Conservation (phyloP, 2,797 vertebrate genomes). For the Xenops minutus region DNA sequence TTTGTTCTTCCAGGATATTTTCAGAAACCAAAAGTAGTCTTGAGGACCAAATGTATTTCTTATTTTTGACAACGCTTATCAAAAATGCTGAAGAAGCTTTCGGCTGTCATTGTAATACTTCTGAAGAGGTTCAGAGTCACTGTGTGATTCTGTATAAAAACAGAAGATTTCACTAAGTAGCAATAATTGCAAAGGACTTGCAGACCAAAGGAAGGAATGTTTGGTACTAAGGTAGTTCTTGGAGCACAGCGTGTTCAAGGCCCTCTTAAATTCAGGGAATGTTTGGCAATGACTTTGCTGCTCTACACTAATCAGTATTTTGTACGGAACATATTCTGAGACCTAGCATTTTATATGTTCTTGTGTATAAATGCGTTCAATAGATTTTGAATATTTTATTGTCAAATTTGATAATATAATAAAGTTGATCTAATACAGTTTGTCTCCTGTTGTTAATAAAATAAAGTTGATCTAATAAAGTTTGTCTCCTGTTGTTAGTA, state of each 20-base stretch:
- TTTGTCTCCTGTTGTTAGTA: neutral
- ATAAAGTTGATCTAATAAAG: conserved; percentile 66
- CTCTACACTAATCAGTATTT: conserved; percentile 70
- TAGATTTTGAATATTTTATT: conserved; percentile 62
- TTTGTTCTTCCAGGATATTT: conserved; percentile 6
- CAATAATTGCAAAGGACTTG: conserved; percentile 63
- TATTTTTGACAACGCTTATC: conserved; percentile 3
- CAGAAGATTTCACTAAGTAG: conserved; percentile 43
- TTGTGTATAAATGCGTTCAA: conserved; percentile 46
- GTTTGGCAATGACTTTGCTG: conserved; percentile 60
- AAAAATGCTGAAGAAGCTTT: conserved; percentile 36
- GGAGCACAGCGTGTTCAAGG: conserved; percentile 44
- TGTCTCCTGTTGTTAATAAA: conserved; percentile 18
- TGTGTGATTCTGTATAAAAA: conserved; percentile 45
- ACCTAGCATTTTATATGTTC: conserved; percentile 65
- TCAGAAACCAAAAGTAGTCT: conserved; percentile 35
- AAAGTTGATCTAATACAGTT: conserved; percentile 60
- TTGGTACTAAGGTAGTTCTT: conserved; percentile 46
- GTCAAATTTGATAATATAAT: conserved; percentile 71
- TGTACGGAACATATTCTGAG: conserved; percentile 54
- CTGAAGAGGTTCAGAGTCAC: conserved; percentile 43
- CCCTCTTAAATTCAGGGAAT: conserved; percentile 63
- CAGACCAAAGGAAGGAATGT: conserved; percentile 59
- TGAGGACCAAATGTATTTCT: conserved; percentile 56
- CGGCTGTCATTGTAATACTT: neutral